Evolutionary conservation across 2,888 invertebrate species (phyloP).

Genomic region (Scrobipalpa costella): DNA sequence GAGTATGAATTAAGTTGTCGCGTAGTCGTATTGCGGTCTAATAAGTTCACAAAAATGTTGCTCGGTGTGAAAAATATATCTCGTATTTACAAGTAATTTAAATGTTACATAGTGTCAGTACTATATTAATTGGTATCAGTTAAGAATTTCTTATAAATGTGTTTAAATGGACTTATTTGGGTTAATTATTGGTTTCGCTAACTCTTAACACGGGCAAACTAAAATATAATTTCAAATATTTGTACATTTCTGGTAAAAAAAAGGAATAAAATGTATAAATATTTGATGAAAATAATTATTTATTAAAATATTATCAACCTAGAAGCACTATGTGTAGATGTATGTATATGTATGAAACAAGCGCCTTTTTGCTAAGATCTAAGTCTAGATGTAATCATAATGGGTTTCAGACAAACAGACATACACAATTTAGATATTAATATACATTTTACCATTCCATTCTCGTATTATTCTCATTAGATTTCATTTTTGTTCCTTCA

Average conservation of each 20-base stretch:
- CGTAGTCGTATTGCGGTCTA: too few species aligned
- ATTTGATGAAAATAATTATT: neutral
- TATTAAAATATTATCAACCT: neutral
- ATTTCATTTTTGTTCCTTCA: too few species aligned
- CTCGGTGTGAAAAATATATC: neutral
- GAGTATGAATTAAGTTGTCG: too few species aligned
- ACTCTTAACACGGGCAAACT: slow-evolving; percentile 11
- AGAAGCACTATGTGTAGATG: slow-evolving; percentile 14
- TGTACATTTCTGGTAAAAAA: slow-evolving; percentile 4
- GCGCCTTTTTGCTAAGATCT: slow-evolving; percentile 12
- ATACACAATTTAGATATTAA: neutral
- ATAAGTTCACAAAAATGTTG: too few species aligned
- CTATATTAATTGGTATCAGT: too few species aligned
- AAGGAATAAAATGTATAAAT: neutral
- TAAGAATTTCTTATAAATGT: neutral
- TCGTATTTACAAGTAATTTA: neutral
- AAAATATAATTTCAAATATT: neutral
- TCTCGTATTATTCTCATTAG: too few species aligned
- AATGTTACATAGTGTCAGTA: neutral
- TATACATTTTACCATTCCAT: too few species aligned
- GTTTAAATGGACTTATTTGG: neutral
- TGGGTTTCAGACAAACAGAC: neutral
- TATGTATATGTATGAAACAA: slow-evolving; percentile 14
- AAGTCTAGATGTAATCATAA: slow-evolving; percentile 8
- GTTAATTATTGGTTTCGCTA: slow-evolving; percentile 21